Base-by-base conservation (phyloP, 92 coral and sea anemone genomes). In the Diadumene lineata region DNA sequence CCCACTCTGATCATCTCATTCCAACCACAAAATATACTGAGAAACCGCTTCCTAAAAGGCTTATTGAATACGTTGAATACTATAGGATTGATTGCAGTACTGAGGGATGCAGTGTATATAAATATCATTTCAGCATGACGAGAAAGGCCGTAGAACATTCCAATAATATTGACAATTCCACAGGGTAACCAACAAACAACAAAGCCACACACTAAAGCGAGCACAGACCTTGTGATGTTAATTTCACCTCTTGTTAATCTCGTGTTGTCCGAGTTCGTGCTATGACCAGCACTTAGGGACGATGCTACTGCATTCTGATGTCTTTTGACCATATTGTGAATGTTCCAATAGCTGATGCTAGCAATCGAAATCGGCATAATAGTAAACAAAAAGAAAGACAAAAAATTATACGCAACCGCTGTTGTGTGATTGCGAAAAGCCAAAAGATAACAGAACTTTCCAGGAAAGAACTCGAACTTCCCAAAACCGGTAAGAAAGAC, bases 171-270 rank as follows among this genome's bases (percentile, higher is more conserved):
- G 0, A 63, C 53, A 10, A 71, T 33, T 0, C 66, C 18, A n/a
- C 74, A 66, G 11, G 82, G 82, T 24, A 77, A 21, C 82, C 82
- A 77, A 43, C 82, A 77, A n/a, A 65, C 23, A 1, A 77, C 74
- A 50, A 77, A 77, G 15, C 82, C 82, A 67, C 82, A 77, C 22
- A 77, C 82, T 21, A 77, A 11, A 17, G 82, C 82, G 15, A 77
- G 82, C 1, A 77, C 67, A 16, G 82, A 77, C 44, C 69, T 51
- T 17, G 75, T 70, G 46, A 70, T 55, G 26, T 32, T 63, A 22
- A 70, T 53, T 58, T 69, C 63, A 1, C 51, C 74, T 50, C 61
- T 72, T 38, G 77, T 56, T 32, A 72, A 50, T 8, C 27, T 22
- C 4, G 68, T 38, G 68, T 21, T 62, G 43, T 28, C n/a, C n/a